phyloP scores from a whole-genome alignment of 2,113 vertebrate species.

The Lophochroa leadbeateri region DNA sequence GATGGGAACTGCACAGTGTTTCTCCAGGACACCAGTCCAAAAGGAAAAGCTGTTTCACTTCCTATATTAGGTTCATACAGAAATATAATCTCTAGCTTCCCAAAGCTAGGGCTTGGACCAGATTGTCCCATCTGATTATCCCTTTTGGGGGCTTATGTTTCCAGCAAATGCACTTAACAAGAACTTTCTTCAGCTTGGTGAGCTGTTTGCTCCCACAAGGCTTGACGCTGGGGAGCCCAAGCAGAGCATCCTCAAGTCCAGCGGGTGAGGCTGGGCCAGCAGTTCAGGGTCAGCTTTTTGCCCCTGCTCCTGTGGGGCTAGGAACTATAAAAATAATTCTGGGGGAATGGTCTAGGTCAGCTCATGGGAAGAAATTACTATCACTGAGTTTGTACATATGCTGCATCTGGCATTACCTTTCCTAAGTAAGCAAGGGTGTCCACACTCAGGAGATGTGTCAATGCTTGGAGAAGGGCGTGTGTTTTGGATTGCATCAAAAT shows the following conservation, averaged over 20 bases:
- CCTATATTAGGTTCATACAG: neutral
- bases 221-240: neutral
- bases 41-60: neutral
- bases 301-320: neutral
- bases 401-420: neutral
- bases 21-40: neutral
- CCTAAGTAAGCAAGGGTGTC: neutral
- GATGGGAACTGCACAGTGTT: neutral
- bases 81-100: neutral
- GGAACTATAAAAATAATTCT: neutral
- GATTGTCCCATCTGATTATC: neutral
- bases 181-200: neutral
- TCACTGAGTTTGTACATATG: neutral
- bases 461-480: constrained; percentile 35
- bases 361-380: neutral
- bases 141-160: neutral
- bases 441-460: constrained; percentile 13
- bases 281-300: neutral
- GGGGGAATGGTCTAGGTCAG: neutral
- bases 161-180: neutral
- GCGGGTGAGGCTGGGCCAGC: neutral
- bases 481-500: constrained; percentile 37
- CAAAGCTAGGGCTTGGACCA: neutral
- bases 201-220: neutral
- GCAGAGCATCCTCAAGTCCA: neutral